Percentiles rank a stretch among this genome's conserved stretches.
Conservation (phyloP, 2,888 invertebrate genomes). For the Rutpela maculata region DNA sequence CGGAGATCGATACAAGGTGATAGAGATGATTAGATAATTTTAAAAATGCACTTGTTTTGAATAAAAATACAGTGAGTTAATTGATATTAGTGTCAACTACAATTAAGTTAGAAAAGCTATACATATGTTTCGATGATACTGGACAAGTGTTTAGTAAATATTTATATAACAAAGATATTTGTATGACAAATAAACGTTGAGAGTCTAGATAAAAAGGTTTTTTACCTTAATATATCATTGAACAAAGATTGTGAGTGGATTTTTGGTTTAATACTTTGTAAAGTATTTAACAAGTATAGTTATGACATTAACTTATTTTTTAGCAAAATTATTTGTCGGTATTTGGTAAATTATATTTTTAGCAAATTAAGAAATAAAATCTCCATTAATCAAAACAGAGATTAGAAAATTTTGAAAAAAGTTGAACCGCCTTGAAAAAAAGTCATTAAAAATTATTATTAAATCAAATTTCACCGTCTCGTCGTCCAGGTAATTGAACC, state of each 20-base stretch:
- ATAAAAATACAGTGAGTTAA: slow-evolving; percentile 13
- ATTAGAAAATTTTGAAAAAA: too few species aligned
- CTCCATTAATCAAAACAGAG: too few species aligned
- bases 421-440: too few species aligned
- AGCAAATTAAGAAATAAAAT: too few species aligned
- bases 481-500: too few species aligned
- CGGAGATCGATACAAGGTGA: neutral
- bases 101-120: slow-evolving; percentile 34
- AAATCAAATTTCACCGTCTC: too few species aligned
- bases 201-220: slow-evolving; percentile 18
- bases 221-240: neutral
- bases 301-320: too few species aligned
- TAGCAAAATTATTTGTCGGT: too few species aligned
- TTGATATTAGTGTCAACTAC: slow-evolving; percentile 21
- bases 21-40: slow-evolving; percentile 14
- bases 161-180: slow-evolving; percentile 12
- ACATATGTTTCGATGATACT: slow-evolving; percentile 29
- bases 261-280: too few species aligned
- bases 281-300: too few species aligned
- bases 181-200: slow-evolving; percentile 12
- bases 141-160: slow-evolving; percentile 34
- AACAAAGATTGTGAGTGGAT: neutral
- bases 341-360: too few species aligned
- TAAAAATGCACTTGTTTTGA: slow-evolving; percentile 11
- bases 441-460: too few species aligned